Conservation (phyloP, 2,113 vertebrate genomes). For the Chauna torquata region DNA sequence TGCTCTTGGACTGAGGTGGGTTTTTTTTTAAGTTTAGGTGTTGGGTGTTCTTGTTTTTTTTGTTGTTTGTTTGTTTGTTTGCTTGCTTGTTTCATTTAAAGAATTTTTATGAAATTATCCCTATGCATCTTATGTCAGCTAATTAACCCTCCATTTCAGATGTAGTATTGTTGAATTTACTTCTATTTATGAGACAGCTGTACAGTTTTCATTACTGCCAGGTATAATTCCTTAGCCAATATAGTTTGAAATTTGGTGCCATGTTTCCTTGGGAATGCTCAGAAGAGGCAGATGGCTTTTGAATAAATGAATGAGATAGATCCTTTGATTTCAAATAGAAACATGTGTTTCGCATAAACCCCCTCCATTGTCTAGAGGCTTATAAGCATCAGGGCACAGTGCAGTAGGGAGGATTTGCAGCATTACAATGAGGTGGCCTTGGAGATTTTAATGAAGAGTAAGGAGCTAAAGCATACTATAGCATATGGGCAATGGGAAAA, state of each 20-base stretch:
- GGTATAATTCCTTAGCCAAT: not conserved
- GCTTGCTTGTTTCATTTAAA: not conserved
- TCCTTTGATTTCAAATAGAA: not conserved
- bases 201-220: not conserved
- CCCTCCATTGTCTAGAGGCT: not conserved
- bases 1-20: not conserved
- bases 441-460: not conserved
- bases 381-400: accelerated
- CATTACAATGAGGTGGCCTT: not conserved
- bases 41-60: not conserved
- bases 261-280: not conserved
- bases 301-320: not conserved
- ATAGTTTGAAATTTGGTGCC: not conserved
- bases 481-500: not conserved
- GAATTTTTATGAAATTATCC: not conserved
- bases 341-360: not conserved
- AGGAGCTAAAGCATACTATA: not conserved
- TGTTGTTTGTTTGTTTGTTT: no score
- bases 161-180: not conserved
- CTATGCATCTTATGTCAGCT: not conserved
- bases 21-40: not conserved
- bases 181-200: not conserved
- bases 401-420: not conserved
- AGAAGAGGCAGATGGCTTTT: not conserved
- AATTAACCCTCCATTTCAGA: not conserved